A percentile compares a stretch with the other conserved stretches of the same genome.
These are phyloP conservation scores for Toxotes jaculatrix DNA, from an alignment of 2,113 vertebrate species.

Conservation along the genomic window DNA sequence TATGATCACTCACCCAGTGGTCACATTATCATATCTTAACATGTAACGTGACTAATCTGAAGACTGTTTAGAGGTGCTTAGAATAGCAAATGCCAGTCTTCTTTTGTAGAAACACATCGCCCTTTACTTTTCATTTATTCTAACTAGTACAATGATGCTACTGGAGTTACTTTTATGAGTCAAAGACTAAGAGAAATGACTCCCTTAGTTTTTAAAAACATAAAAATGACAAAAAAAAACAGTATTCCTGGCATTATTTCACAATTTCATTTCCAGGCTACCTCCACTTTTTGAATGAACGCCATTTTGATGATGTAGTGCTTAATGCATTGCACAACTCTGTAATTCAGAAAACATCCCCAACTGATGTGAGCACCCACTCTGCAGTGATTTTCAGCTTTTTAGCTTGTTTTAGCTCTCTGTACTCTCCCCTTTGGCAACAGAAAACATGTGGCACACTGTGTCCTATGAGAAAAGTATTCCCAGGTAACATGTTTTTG, in stretches of 20 bases:
- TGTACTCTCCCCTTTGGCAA: not conserved
- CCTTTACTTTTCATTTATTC: not conserved
- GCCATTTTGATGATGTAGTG: constrained; percentile 4
- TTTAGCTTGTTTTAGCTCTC: constrained; percentile 6
- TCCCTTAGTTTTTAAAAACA: not conserved
- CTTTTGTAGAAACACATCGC: not conserved
- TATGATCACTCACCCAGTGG: not conserved
- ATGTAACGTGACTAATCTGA: not conserved
- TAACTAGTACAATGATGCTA: not conserved
- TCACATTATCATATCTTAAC: not conserved
- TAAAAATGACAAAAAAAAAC: not conserved
- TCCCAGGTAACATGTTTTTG: constrained; percentile 24
- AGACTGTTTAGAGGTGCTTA: not conserved
- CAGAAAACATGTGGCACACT: constrained; percentile 19
- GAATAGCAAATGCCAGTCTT: not conserved
- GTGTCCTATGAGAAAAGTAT: constrained; percentile 12
- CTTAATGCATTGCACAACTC: not conserved
- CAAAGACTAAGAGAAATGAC: not conserved
- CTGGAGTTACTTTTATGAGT: not conserved
- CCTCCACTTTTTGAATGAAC: constrained; percentile 1
- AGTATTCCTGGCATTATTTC: not conserved
- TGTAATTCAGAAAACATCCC: not conserved
- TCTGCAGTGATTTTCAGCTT: constrained; percentile 12
- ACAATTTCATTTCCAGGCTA: not conserved
- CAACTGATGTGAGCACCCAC: constrained; percentile 22